These are phyloP conservation scores for Trichosurus vulpecula DNA, from an alignment of 2,797 vertebrate species.

Conservation along the genomic window DNA sequence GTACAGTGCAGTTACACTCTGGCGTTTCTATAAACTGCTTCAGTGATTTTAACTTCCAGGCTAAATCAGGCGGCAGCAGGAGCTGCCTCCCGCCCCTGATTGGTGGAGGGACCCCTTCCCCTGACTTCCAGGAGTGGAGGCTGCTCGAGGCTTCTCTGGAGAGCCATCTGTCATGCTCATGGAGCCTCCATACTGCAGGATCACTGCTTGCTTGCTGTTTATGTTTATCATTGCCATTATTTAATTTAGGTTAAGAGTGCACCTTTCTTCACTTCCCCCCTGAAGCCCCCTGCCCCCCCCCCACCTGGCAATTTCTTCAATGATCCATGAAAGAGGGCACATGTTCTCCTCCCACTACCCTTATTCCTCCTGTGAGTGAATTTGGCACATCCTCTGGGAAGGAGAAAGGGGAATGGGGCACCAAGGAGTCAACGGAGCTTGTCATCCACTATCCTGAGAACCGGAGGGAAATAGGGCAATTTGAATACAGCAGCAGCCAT, in stretches of 20 bases:
- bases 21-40: conserved; percentile 77
- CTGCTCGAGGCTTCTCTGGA: conserved; percentile 71
- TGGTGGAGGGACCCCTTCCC: conserved; percentile 76
- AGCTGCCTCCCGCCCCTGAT: conserved; percentile 74
- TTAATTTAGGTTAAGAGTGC: conserved; percentile 68
- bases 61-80: conserved; percentile 70
- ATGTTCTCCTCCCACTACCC: neutral
- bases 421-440: neutral
- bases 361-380: neutral
- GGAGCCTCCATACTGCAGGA: conserved; percentile 72
- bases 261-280: neutral
- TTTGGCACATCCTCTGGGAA: neutral
- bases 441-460: conserved; percentile 19
- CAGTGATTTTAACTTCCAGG: conserved; percentile 81
- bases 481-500: neutral
- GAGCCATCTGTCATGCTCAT: conserved; percentile 74
- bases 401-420: neutral
- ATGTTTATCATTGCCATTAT: conserved; percentile 72
- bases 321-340: neutral
- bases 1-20: conserved; percentile 68
- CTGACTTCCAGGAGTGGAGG: conserved; percentile 74
- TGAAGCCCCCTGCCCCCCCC: neutral
- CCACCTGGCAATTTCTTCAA: conserved; percentile 1
- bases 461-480: neutral
- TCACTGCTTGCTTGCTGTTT: conserved; percentile 63